phyloP scores from a whole-genome alignment of 2,113 vertebrate species.

The Rhabdomys dilectus region DNA sequence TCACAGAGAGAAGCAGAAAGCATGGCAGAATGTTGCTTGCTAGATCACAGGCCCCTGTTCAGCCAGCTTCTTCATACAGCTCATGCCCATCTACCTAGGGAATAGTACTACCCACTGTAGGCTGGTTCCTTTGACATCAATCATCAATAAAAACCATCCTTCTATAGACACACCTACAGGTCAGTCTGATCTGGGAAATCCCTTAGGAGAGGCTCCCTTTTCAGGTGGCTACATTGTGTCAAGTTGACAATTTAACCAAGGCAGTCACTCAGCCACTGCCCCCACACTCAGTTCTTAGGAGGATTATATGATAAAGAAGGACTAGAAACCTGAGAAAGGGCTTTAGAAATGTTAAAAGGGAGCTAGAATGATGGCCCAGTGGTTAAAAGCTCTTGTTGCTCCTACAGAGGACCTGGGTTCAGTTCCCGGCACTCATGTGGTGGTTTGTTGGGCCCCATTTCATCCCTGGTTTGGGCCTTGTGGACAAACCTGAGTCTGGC shows the following conservation, averaged over 20 bases:
- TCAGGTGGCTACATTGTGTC: background rate
- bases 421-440: background rate
- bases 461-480: too few relatives aligned
- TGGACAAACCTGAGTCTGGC: too few relatives aligned
- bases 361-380: background rate
- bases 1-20: background rate
- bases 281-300: background rate
- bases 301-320: background rate
- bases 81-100: too few relatives aligned
- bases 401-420: background rate
- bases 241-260: background rate
- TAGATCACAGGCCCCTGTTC: background rate
- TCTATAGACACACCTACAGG: background rate
- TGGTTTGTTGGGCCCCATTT: background rate
- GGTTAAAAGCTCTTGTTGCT: background rate
- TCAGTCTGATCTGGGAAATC: background rate
- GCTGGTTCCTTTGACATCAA: background rate
- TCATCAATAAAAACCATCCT: background rate
- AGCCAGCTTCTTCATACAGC: background rate
- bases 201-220: background rate
- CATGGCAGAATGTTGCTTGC: background rate
- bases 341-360: background rate
- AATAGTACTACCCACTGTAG: too few relatives aligned
- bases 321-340: background rate
- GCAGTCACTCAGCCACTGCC: background rate